These are phyloP conservation scores for Trichechus manatus DNA, from an alignment of 2,113 vertebrate genomes.

Conservation along the genomic window DNA sequence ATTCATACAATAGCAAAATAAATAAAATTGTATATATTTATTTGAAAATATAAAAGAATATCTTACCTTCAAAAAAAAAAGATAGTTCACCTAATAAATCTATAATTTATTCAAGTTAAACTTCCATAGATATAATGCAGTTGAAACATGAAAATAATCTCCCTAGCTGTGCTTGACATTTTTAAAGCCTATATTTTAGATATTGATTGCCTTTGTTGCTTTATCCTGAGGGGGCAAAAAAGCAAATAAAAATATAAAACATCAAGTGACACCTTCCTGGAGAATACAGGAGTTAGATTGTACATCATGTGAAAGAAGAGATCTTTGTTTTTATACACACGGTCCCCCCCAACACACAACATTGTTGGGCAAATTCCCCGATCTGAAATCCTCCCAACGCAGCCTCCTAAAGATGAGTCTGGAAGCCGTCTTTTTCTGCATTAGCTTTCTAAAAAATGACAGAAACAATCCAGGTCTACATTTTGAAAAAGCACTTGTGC, in stretches of 20 bases:
- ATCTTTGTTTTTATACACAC: not conserved
- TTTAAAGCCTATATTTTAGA: not conserved
- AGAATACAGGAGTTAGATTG: not conserved
- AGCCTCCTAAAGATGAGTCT: not conserved
- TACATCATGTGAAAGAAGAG: not conserved
- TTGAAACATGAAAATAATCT: not conserved
- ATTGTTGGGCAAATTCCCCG: constrained; percentile 5
- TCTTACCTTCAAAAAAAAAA: no score
- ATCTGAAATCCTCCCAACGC: constrained; percentile 4
- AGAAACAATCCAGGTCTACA: not conserved
- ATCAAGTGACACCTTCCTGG: accelerated
- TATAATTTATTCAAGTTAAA: not conserved
- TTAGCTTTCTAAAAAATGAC: not conserved
- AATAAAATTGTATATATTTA: no score
- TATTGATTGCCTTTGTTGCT: not conserved
- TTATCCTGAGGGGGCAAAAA: not conserved
- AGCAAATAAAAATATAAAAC: not conserved
- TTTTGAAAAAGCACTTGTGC: constrained; percentile 15
- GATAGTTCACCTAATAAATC: not conserved
- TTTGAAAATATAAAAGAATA: no score
- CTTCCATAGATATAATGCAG: no score
- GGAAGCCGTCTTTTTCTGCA: not conserved
- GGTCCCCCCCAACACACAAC: not conserved
- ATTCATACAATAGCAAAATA: no score
- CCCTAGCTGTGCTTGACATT: not conserved